phyloP scores from a whole-genome alignment of 2,113 vertebrate genomes.

The Coracopsis vasa region DNA sequence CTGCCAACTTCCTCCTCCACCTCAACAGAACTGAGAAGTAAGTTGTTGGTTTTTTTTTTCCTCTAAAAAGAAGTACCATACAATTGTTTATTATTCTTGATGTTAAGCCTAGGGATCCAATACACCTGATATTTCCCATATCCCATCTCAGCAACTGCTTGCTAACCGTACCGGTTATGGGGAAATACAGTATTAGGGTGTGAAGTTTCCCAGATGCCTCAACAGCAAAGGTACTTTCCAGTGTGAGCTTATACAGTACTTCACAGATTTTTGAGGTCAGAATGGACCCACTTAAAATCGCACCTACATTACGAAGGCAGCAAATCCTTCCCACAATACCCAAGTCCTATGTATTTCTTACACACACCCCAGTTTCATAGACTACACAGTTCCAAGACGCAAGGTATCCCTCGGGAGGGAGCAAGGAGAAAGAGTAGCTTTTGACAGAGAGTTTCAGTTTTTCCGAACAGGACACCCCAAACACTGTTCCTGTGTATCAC shows the following conservation, averaged over 20 bases:
- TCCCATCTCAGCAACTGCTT: neutral
- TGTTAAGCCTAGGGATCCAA: neutral
- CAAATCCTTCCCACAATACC: rapidly evolving
- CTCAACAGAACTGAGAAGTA: rapidly evolving
- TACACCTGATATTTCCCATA: rapidly evolving
- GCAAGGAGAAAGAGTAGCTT: neutral
- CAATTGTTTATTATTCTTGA: neutral
- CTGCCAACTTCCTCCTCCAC: neutral
- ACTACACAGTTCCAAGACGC: neutral
- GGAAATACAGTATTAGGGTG: rapidly evolving
- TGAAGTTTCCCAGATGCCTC: neutral
- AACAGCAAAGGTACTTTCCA: neutral
- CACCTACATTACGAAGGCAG: neutral
- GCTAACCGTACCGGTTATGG: rapidly evolving
- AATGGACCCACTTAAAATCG: neutral
- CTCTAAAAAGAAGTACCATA: neutral
- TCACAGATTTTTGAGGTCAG: neutral
- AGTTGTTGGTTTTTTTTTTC: rapidly evolving
- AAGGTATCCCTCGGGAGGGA: neutral
- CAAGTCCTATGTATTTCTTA: neutral
- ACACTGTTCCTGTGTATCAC: rapidly evolving
- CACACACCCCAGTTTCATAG: neutral
- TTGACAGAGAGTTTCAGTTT: neutral
- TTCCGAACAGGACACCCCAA: neutral
- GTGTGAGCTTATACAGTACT: neutral